Base-by-base conservation (phyloP, 1,140 invertebrate genomes). In the Sarcophaga bullata region DNA sequence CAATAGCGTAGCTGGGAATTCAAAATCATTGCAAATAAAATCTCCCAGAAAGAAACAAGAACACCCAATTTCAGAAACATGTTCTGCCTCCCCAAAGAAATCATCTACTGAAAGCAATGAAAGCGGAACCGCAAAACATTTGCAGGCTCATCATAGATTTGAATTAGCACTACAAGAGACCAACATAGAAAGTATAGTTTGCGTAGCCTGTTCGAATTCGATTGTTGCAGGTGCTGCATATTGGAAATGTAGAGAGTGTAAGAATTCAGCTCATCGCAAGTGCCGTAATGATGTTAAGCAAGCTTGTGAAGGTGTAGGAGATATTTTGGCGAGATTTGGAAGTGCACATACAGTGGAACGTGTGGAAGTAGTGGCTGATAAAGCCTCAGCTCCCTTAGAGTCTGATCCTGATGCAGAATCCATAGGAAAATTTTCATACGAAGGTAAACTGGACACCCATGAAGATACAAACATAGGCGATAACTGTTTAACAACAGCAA, bases 211-310 rank as follows among this genome's bases (percentile, higher is more conserved):
- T 75, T 76, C 84, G 0, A 84, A 86, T n/a, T 46, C 80, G 7
- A 86, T 90, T 13, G 9, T 90, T 2, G 84, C 85, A 9, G 86
- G 86, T 0, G 85, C 86, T 0, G 83, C 89, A 0, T 89, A 85
- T 75, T 90, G 89, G 89, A 86, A 85, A 47, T 90, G 89, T 73
- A 87, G 84, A 54, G 88, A 90, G 75, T 90, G 89, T 81, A 90
- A 90, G 37, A 78, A 82, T 13, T 84, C 84, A 82, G 75, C 86
- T 50, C 84, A 88, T 87, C 82, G 88, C 76, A 84, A 91, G 86
- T 88, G 88, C 46, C 84, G 89, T 0, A 47, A 85, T 17, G 85
- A 85, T 62, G 86, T 87, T 1, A 85, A 81, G 6, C 84, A 82
- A 8, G 46, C 25, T 9, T 90, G 89, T 72, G 87, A 84, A 75